Evolutionary conservation across 2,113 vertebrate genomes (phyloP).

Genomic region (Calypte anna): DNA sequence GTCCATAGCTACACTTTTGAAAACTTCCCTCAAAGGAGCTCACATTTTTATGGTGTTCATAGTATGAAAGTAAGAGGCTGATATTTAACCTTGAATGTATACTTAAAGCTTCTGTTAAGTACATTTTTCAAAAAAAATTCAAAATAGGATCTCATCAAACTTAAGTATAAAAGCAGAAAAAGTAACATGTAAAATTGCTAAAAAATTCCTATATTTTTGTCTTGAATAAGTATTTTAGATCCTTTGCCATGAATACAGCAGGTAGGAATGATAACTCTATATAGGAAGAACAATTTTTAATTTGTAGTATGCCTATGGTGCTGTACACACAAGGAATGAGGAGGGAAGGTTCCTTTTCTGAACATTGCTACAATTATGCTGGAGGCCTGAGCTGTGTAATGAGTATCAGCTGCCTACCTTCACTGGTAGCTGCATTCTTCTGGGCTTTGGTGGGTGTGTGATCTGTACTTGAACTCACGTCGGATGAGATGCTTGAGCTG

Average conservation of each 20-base stretch:
- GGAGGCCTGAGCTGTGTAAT: constrained; percentile 67
- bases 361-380: constrained; percentile 57
- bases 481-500: constrained; percentile 99
- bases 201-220: not conserved
- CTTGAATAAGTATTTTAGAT: not conserved
- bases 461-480: constrained; percentile 99
- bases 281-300: constrained; percentile 55
- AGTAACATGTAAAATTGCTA: not conserved
- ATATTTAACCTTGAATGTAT: not conserved
- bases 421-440: constrained; percentile 96
- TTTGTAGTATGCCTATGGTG: constrained; percentile 22
- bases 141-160: not conserved
- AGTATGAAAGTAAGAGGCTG: not conserved
- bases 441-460: constrained; percentile 94
- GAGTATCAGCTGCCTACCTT: constrained; percentile 93
- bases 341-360: not conserved
- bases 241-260: not conserved
- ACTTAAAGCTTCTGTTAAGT: not conserved
- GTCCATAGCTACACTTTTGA: not conserved
- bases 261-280: not conserved
- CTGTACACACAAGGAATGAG: not conserved
- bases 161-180: not conserved
- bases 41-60: not conserved
- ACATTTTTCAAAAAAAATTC: not conserved
- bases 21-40: not conserved